A percentile compares a stretch with the other conserved stretches of the same genome.
Conservation (phyloP, 2,888 invertebrate species). For the Ditula angustiorana region DNA sequence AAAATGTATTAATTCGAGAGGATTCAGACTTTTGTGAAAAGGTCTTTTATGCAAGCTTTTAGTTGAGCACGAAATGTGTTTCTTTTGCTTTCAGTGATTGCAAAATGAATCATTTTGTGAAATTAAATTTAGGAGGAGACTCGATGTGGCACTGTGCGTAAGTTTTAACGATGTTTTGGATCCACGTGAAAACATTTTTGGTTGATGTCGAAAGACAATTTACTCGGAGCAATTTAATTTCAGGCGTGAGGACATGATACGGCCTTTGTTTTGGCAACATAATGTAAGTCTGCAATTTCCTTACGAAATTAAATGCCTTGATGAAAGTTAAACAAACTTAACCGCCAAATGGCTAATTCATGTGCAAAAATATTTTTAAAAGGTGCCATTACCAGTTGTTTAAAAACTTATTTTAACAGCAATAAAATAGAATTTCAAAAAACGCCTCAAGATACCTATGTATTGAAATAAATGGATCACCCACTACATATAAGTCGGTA, state of each 20-base stretch:
- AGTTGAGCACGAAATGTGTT: conserved; percentile 10
- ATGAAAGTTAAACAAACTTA: conserved; percentile 5
- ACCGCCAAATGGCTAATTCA: not conserved
- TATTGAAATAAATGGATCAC: no score
- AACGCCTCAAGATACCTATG: no score
- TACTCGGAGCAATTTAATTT: conserved; percentile 8
- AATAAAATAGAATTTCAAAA: no score
- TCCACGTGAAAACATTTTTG: conserved; percentile 1
- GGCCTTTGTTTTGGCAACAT: not conserved
- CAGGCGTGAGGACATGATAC: conserved; percentile 13
- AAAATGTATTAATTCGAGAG: conserved; percentile 44
- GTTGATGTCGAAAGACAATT: conserved; percentile 7
- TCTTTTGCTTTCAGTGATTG: conserved; percentile 4
- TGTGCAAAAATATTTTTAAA: not conserved
- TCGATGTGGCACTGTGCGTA: not conserved
- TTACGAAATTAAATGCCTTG: conserved; percentile 9
- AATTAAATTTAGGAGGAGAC: not conserved
- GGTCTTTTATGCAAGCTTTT: conserved; percentile 23
- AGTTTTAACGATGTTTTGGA: conserved; percentile 9
- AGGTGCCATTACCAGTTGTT: not conserved
- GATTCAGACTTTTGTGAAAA: conserved; percentile 44
- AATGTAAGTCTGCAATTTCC: conserved; percentile 13
- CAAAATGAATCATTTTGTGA: not conserved
- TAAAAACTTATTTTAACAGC: not conserved
- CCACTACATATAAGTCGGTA: no score